Evolutionary conservation across 2,888 invertebrate species (phyloP).

Genomic region (Antheraea assamensis): DNA sequence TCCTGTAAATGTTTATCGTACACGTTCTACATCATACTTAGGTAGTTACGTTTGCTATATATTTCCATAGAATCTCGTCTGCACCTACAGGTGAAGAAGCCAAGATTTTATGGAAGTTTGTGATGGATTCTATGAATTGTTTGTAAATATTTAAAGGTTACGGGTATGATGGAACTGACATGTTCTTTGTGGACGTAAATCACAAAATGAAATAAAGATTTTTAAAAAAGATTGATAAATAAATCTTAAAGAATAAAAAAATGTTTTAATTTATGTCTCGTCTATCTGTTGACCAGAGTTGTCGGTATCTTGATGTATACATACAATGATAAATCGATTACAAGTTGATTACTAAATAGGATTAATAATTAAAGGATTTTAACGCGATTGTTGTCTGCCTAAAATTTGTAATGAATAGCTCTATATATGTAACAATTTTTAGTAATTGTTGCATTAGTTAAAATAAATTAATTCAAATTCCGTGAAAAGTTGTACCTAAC

Average conservation of each 20-base stretch:
- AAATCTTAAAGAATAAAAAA: too few species aligned
- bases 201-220: too few species aligned
- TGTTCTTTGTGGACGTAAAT: too few species aligned
- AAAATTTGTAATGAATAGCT: background rate
- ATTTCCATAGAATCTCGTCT: too few species aligned
- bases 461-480: background rate
- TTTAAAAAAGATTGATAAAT: too few species aligned
- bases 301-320: background rate
- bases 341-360: background rate
- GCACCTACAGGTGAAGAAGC: too few species aligned
- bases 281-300: background rate
- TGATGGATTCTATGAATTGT: too few species aligned
- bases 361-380: background rate
- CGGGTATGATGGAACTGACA: too few species aligned
- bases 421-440: background rate
- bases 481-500: background rate
- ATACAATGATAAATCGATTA: background rate
- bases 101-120: too few species aligned
- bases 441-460: background rate
- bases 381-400: background rate
- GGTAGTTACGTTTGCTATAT: too few species aligned
- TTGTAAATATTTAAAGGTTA: too few species aligned
- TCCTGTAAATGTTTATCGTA: background rate
- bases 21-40: background rate
- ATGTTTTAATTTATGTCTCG: too few species aligned